phyloP scores from a whole-genome alignment of 1,140 invertebrate genomes.

The Limonius californicus region DNA sequence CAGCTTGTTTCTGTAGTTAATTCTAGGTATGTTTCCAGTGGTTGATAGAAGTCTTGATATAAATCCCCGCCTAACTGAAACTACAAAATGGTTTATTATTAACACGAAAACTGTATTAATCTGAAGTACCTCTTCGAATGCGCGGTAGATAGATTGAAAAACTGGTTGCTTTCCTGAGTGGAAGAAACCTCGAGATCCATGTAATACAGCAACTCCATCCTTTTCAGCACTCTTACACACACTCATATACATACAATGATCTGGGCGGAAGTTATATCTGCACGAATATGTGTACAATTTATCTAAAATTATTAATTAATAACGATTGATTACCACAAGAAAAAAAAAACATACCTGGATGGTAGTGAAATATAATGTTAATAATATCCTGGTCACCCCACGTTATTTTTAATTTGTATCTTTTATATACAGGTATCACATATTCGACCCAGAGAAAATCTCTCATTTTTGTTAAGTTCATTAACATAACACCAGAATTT shows the following conservation, averaged over 20 bases:
- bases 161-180: conserved; percentile 81
- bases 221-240: conserved; percentile 73
- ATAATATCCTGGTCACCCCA: conserved; percentile 99
- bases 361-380: conserved; percentile 91
- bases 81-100: conserved; percentile 42
- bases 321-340: neutral
- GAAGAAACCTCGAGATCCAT: conserved; percentile 84
- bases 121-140: conserved; percentile 63
- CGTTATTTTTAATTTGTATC: conserved; percentile 82
- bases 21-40: conserved; percentile 49
- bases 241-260: conserved; percentile 93
- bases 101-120: too few relatives aligned
- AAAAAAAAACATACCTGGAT: conserved; percentile 60
- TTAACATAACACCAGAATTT: conserved; percentile 95
- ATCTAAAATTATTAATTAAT: conserved; percentile 52
- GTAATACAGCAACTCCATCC: conserved; percentile 77
- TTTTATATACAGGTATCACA: conserved; percentile 77
- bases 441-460: conserved; percentile 80
- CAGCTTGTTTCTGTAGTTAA: conserved; percentile 48
- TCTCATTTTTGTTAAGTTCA: conserved; percentile 92
- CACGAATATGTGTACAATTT: conserved; percentile 80
- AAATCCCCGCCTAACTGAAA: conserved; percentile 50
- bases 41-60: conserved; percentile 47
- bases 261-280: conserved; percentile 87
- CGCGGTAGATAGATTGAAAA: conserved; percentile 72